Conservation (phyloP, 2,888 invertebrate genomes). For the Dryadula phaetusa region DNA sequence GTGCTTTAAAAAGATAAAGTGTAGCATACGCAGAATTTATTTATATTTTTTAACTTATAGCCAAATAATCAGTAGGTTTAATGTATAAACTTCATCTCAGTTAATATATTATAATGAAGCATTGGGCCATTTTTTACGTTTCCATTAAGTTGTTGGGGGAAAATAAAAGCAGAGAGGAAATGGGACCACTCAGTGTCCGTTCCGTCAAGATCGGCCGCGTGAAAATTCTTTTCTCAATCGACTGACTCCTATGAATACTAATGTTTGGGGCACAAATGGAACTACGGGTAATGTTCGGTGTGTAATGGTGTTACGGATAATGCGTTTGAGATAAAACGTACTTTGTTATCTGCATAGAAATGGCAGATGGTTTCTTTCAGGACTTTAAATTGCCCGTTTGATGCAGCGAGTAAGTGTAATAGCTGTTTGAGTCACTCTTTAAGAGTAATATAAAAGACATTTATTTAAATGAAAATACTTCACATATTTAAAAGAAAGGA, state of each 20-base stretch:
- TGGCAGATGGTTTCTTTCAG: constrained; percentile 22
- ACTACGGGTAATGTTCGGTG: constrained; percentile 61
- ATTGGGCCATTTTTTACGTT: constrained; percentile 73
- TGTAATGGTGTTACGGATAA: constrained; percentile 43
- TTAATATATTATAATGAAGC: constrained; percentile 77
- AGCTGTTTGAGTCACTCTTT: not conserved
- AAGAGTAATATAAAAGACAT: not conserved
- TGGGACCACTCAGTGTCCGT: constrained; percentile 73
- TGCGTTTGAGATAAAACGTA: constrained; percentile 33
- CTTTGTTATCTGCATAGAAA: constrained; percentile 29
- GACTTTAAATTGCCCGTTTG: constrained; percentile 7
- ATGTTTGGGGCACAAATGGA: constrained; percentile 71
- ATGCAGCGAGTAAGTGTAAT: constrained; percentile 1
- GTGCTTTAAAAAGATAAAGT: too few relatives aligned
- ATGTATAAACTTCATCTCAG: constrained; percentile 30
- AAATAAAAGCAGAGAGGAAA: constrained; percentile 76
- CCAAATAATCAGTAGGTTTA: not conserved
- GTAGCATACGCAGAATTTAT: too few relatives aligned
- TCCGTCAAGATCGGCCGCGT: constrained; percentile 73
- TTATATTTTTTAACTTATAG: too few relatives aligned
- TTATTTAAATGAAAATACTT: constrained; percentile 11
- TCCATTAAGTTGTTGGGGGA: constrained; percentile 78
- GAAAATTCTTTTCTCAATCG: constrained; percentile 81
- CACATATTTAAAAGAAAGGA: constrained; percentile 37
- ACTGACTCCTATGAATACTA: constrained; percentile 82